Conservation (phyloP, 1,140 invertebrate genomes). For the Heliconius himera region DNA sequence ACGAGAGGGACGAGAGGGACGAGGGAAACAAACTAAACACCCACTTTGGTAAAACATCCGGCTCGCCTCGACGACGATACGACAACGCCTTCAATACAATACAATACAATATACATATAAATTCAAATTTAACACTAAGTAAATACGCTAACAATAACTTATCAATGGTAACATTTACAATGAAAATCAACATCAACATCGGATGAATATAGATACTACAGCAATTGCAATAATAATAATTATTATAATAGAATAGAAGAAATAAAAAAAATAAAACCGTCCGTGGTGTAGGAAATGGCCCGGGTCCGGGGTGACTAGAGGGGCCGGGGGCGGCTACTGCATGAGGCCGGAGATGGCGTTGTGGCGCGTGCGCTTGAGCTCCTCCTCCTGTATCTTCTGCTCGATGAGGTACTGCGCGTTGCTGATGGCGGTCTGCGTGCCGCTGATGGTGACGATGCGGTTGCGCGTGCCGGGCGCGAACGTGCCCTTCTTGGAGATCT, state of each 20-base stretch:
- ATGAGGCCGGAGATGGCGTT: conserved; percentile 90
- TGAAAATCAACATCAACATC: conserved; percentile 58
- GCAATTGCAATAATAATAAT: not conserved
- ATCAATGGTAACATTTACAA: conserved; percentile 81
- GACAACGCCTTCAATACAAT: conserved; percentile 3
- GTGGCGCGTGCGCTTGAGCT: conserved; percentile 94
- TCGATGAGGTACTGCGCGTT: conserved; percentile 97
- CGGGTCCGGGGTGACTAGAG: not conserved
- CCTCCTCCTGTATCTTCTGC: conserved; percentile 97
- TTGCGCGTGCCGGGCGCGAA: conserved; percentile 98
- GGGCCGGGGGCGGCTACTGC: conserved; percentile 66
- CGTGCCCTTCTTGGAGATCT: conserved; percentile 99
- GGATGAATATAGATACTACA: not conserved
- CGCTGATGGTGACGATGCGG: conserved; percentile 97
- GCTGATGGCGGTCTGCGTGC: conserved; percentile 92
- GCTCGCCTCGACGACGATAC: conserved; percentile 27
- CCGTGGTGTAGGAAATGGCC: conserved; percentile 70
- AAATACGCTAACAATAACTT: conserved; percentile 69
- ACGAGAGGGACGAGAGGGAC: conserved; percentile 21
- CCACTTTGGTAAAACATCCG: conserved; percentile 59
- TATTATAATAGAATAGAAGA: not conserved
- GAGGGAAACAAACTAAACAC: conserved; percentile 42
- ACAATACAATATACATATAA: conserved; percentile 29
- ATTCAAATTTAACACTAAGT: conserved; percentile 46
- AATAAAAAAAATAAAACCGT: conserved; percentile 70